Conservation (phyloP, 30 jellyfish, hydroid and myxozoan species). For the Hydractinia symbiolongicarpus region DNA sequence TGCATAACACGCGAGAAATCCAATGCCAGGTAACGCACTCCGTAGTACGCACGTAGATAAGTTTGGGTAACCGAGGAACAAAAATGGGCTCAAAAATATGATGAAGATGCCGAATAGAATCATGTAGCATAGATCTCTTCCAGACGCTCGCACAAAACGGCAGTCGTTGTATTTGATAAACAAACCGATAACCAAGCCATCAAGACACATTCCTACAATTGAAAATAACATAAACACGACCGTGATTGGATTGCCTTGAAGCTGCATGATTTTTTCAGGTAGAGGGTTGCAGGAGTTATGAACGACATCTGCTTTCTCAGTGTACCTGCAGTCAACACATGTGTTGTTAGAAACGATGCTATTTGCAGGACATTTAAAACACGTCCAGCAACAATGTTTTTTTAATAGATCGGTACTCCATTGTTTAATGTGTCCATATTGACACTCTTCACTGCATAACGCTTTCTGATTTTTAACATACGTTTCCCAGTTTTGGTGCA, state of each 20-base stretch:
- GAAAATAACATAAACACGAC: slow-evolving; percentile 31
- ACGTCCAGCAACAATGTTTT: slow-evolving; percentile 68
- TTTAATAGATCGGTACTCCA: neutral
- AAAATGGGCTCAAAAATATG: slow-evolving; percentile 28
- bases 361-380: slow-evolving; percentile 35
- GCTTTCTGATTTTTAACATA: neutral
- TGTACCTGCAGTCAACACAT: slow-evolving; percentile 41
- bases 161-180: neutral
- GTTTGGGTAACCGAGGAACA: slow-evolving; percentile 18
- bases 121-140: slow-evolving; percentile 42
- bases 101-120: slow-evolving; percentile 29
- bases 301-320: slow-evolving; percentile 28
- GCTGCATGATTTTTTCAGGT: slow-evolving; percentile 2
- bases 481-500: slow-evolving; percentile 21
- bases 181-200: slow-evolving; percentile 14
- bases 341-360: slow-evolving; percentile 24
- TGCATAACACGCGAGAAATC: slow-evolving; percentile 59
- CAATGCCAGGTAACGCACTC: slow-evolving; percentile 59
- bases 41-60: slow-evolving; percentile 12
- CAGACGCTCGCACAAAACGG: slow-evolving; percentile 35
- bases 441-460: neutral
- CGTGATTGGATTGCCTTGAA: neutral
- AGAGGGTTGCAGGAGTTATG: neutral
- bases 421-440: neutral
- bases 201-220: slow-evolving; percentile 17